Conservation (phyloP, 2,113 vertebrate genomes). For the Poeciliopsis turrubarensis region DNA sequence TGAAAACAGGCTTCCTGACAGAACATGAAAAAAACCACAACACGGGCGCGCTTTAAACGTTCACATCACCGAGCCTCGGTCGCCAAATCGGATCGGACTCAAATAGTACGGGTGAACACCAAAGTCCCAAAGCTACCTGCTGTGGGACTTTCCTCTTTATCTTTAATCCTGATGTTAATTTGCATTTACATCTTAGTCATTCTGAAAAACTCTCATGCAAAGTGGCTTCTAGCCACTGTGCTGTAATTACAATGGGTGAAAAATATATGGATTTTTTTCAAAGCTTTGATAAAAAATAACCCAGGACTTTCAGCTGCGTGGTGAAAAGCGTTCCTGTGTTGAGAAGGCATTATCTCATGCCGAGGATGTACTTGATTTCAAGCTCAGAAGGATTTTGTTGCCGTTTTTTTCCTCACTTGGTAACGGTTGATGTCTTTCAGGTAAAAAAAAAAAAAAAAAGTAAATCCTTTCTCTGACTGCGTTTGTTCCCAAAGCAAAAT, state of each 20-base stretch:
- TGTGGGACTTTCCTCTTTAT: constrained; percentile 21
- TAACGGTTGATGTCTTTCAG: constrained; percentile 29
- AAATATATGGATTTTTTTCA: constrained; percentile 21
- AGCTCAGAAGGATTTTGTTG: constrained; percentile 13
- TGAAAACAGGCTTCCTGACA: constrained; percentile 9
- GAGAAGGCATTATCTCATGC: constrained; percentile 22
- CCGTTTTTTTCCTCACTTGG: constrained; percentile 36
- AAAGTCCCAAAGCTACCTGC: background rate
- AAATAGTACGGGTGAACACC: constrained; percentile 4
- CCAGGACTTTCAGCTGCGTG: constrained; percentile 17
- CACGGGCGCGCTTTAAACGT: background rate
- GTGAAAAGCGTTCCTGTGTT: background rate
- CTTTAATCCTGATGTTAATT: constrained; percentile 33
- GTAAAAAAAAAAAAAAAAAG: constrained; percentile 11
- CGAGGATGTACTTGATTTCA: constrained; percentile 9
- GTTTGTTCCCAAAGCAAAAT: constrained; percentile 39
- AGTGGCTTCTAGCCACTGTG: constrained; percentile 44
- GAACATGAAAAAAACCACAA: constrained; percentile 12
- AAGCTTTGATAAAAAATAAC: constrained; percentile 23
- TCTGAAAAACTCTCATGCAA: constrained; percentile 43
- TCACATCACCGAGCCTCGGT: background rate
- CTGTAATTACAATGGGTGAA: constrained; percentile 47
- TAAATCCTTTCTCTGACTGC: constrained; percentile 40
- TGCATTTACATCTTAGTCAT: constrained; percentile 47
- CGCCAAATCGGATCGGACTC: background rate